phyloP scores from a whole-genome alignment of 1,140 invertebrate genomes.

The Arctopsyche grandis region DNA sequence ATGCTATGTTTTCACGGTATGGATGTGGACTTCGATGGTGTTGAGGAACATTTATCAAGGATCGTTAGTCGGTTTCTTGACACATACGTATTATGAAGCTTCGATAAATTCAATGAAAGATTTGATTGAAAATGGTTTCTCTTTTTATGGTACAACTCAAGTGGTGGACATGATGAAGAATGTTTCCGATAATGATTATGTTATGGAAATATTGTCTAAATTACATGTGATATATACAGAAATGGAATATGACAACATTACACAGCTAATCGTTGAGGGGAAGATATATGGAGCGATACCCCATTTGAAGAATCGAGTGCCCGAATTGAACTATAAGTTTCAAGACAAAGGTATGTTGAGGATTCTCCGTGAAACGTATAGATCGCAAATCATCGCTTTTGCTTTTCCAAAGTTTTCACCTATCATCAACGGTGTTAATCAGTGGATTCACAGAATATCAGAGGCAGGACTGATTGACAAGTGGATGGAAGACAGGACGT shows the following conservation, averaged over 20 bases:
- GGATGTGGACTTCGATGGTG: slow-evolving; percentile 52
- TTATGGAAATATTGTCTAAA: slow-evolving; percentile 36
- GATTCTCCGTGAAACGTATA: slow-evolving; percentile 42
- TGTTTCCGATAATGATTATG: slow-evolving; percentile 38
- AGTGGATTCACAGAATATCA: slow-evolving; percentile 45
- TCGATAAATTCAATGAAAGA: slow-evolving; percentile 46
- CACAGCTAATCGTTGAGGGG: slow-evolving; percentile 36
- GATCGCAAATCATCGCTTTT: slow-evolving; percentile 44
- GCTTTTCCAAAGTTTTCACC: slow-evolving; percentile 46
- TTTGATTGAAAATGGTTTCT: slow-evolving; percentile 42
- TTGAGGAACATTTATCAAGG: slow-evolving; percentile 48
- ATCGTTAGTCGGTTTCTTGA: slow-evolving; percentile 44
- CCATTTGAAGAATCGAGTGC: slow-evolving; percentile 42
- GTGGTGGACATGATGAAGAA: slow-evolving; percentile 41
- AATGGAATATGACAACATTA: slow-evolving; percentile 37
- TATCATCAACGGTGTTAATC: slow-evolving; percentile 34
- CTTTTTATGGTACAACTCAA: slow-evolving; percentile 42
- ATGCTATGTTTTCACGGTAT: slow-evolving; percentile 46
- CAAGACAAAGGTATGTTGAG: slow-evolving; percentile 32
- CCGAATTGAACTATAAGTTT: slow-evolving; percentile 45
- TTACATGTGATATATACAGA: slow-evolving; percentile 33
- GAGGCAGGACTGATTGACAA: slow-evolving; percentile 49
- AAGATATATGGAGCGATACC: slow-evolving; percentile 36
- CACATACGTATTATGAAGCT: slow-evolving; percentile 42
- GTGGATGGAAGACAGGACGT: slow-evolving; percentile 40